These are phyloP conservation scores for Buphagus erythrorhynchus DNA, from an alignment of 2,797 vertebrate genomes.

Conservation along the genomic window DNA sequence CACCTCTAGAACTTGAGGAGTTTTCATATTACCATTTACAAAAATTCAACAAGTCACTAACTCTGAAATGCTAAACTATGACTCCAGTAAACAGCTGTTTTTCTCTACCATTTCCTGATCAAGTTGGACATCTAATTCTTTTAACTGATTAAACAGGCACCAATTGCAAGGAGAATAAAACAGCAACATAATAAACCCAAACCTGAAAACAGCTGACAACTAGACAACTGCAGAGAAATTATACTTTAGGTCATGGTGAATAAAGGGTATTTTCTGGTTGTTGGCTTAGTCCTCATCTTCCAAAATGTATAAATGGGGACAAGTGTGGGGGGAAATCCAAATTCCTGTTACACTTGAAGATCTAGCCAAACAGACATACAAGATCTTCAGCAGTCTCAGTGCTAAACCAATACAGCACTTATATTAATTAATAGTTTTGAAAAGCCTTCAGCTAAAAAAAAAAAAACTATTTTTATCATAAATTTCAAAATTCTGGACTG, in stretches of 20 bases:
- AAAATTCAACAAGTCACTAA: constrained; percentile 51
- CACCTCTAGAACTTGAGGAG: constrained; percentile 28
- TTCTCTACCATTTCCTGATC: constrained; percentile 13
- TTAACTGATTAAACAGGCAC: constrained; percentile 31
- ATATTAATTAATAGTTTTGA: background rate
- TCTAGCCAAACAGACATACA: background rate
- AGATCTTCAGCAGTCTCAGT: constrained; percentile 18
- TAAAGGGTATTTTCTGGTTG: background rate
- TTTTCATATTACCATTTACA: constrained; percentile 65
- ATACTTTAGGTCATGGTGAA: background rate
- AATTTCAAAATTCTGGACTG: background rate
- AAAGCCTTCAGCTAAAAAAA: constrained; percentile 25
- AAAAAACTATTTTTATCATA: background rate
- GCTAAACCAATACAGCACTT: background rate
- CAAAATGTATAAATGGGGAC: background rate
- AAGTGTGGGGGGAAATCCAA: background rate
- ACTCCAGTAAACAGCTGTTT: constrained; percentile 42
- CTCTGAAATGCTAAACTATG: constrained; percentile 62
- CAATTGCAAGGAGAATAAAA: constrained; percentile 28
- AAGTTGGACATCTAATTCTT: constrained; percentile 9
- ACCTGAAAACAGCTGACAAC: background rate
- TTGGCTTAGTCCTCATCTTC: constrained; percentile 39
- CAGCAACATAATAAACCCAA: background rate
- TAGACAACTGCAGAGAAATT: background rate
- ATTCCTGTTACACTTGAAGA: constrained; percentile 22